These are phyloP conservation scores for Helostoma temminkii DNA, from an alignment of 2,797 vertebrate species.

Conservation along the genomic window DNA sequence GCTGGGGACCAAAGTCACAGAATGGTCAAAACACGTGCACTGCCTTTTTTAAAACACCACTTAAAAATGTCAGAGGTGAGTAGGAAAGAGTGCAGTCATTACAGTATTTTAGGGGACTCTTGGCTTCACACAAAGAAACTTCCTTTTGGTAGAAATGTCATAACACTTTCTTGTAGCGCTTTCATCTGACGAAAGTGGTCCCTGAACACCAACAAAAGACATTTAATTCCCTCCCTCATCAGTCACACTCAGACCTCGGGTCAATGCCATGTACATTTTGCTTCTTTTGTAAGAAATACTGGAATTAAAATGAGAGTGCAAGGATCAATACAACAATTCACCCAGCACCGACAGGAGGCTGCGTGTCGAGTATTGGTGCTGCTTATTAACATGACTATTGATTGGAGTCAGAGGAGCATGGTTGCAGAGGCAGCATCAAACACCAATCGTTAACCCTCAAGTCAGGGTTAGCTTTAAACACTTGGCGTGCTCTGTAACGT, in stretches of 20 bases:
- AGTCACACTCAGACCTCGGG: slow-evolving; percentile 49
- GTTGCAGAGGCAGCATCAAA: slow-evolving; percentile 67
- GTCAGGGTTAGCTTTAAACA: slow-evolving; percentile 72
- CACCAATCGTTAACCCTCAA: slow-evolving; percentile 75
- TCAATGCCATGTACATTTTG: slow-evolving; percentile 69
- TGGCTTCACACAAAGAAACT: slow-evolving; percentile 1
- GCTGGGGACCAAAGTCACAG: slow-evolving; percentile 15
- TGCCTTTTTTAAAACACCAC: slow-evolving; percentile 10
- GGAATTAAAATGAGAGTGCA: slow-evolving; percentile 78
- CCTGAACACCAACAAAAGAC: slow-evolving; percentile 63
- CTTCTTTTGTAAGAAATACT: slow-evolving; percentile 75
- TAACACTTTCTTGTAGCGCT: slow-evolving; percentile 14
- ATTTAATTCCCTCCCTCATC: slow-evolving; percentile 61
- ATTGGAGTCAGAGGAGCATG: slow-evolving; percentile 75
- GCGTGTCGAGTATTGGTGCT: slow-evolving; percentile 73
- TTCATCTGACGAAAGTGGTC: slow-evolving; percentile 44
- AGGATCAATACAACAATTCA: slow-evolving; percentile 80
- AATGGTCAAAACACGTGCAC: slow-evolving; percentile 20
- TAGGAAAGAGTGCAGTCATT: slow-evolving; percentile 6
- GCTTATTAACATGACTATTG: slow-evolving; percentile 85
- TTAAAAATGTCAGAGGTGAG: slow-evolving; percentile 4
- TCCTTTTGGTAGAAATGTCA: slow-evolving; percentile 14
- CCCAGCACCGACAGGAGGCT: slow-evolving; percentile 66
- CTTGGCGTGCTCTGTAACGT: slow-evolving; percentile 63
- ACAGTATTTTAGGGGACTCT: slow-evolving; percentile 15